A percentile compares a stretch with the other conserved stretches of the same genome.
phyloP scores from a whole-genome alignment of 2,797 vertebrate species.

The Alcedo atthis region DNA sequence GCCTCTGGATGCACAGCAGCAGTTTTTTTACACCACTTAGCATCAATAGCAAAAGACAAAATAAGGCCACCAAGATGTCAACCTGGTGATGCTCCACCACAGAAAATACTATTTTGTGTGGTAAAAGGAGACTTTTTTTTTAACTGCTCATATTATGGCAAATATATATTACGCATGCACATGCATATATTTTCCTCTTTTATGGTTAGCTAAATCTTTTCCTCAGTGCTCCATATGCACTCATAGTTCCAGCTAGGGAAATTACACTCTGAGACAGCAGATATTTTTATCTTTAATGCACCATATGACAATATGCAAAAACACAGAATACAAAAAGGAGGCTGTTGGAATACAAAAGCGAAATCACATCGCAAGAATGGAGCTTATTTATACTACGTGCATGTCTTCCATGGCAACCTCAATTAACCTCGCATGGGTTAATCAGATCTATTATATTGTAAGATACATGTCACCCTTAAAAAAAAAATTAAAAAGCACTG shows the following conservation, averaged over 20 bases:
- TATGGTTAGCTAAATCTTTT: background rate
- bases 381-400: constrained; percentile 57
- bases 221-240: constrained; percentile 20
- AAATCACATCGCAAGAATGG: constrained; percentile 27
- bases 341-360: constrained; percentile 37
- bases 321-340: constrained; percentile 31
- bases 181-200: background rate
- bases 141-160: background rate
- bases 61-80: background rate
- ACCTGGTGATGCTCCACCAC: background rate
- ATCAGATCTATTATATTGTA: background rate
- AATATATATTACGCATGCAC: background rate
- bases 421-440: constrained; percentile 27
- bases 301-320: constrained; percentile 57
- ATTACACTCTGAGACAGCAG: constrained; percentile 60
- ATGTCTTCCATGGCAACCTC: constrained; percentile 70
- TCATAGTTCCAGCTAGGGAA: constrained; percentile 41
- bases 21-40: background rate
- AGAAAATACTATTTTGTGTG: background rate
- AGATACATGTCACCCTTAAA: background rate
- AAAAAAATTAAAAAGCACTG: too few relatives aligned
- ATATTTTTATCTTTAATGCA: constrained; percentile 69
- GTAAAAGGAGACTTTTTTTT: background rate
- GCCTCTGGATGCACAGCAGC: background rate
- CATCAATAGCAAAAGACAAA: constrained; percentile 16